A percentile compares a stretch with the other conserved stretches of the same genome.
These are phyloP conservation scores for Oreochromis aureus DNA, from an alignment of 2,113 vertebrate species.

Conservation along the genomic window DNA sequence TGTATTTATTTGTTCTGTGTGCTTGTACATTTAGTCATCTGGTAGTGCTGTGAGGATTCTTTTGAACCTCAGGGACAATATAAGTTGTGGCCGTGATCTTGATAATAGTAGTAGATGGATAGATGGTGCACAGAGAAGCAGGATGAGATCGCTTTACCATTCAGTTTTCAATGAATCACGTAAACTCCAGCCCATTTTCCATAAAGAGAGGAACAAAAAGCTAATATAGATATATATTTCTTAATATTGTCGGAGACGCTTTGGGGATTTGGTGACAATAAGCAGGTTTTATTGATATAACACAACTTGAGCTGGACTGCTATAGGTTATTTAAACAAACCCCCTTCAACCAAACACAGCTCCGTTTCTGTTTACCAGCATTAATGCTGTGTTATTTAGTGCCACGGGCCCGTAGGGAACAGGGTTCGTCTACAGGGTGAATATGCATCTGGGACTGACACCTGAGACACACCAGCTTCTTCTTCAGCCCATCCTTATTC, in stretches of 20 bases:
- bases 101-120: background rate
- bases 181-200: background rate
- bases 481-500: background rate
- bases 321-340: constrained; percentile 65
- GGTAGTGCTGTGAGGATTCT: background rate
- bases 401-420: constrained; percentile 60
- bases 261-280: constrained; percentile 59
- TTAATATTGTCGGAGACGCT: constrained; percentile 47
- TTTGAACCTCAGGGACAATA: background rate
- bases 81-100: background rate
- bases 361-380: constrained; percentile 36
- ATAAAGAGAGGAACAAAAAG: background rate
- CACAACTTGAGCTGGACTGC: constrained; percentile 17
- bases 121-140: background rate
- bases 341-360: constrained; percentile 25
- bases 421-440: constrained; percentile 69
- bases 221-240: background rate
- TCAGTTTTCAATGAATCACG: background rate
- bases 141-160: background rate
- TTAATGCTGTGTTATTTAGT: constrained; percentile 60
- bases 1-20: background rate
- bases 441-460: constrained; percentile 84
- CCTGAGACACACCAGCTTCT: constrained; percentile 74
- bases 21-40: background rate
- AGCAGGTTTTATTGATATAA: constrained; percentile 49